Evolutionary conservation across 2,113 vertebrate species (phyloP), one percentile per base, ranked within the genome.

Genomic region (Pipra filicauda): DNA sequence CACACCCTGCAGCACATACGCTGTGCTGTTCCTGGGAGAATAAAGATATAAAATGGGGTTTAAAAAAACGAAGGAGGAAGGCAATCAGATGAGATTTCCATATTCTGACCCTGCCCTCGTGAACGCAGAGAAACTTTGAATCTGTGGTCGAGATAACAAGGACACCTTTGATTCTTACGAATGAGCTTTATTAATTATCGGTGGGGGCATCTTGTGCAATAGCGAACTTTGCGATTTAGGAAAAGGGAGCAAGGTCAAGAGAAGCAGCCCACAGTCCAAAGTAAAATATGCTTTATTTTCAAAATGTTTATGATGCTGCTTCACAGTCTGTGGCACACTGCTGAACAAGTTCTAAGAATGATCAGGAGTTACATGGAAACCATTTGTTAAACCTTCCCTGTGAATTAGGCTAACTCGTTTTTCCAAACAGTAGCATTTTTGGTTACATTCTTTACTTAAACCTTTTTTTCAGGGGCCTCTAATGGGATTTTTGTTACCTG

Each of bases 1-100:
- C 3, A 1, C 41, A 6, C 39, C 69, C 5, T 4, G 19, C 33
- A 3, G 51, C 20, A 11, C 9, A 3, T 8, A 2, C 6, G 0
- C 5, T 22, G 0, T 26, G 39, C 27, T 58, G 65, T 15, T 65
- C n/a, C 27, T 26, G 23, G 48, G 55, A 23, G n/a, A 31, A 10
- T 5, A 35, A 43, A 64, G 64, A 8, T 3, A 16, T 0, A 4
- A 58, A 64, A 27, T 1, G 5, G 41, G 8, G 17, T 23, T 28
- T 5, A 12, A 79, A 79, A 31, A 79, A 31, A 3, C 11, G 5
- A 22, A 54, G 31, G 39, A 43, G 44, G 57, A 51, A 28, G 22
- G 35, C 51, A 64, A 55, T 67, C 31, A 10, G 28, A 39, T n/a
- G 37, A 30, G 6, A 9, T 55, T 43, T 24, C 9, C 15, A 0